These are phyloP conservation scores for Arctocebus calabarensis DNA, from an alignment of 2,797 vertebrate species.

Conservation along the genomic window DNA sequence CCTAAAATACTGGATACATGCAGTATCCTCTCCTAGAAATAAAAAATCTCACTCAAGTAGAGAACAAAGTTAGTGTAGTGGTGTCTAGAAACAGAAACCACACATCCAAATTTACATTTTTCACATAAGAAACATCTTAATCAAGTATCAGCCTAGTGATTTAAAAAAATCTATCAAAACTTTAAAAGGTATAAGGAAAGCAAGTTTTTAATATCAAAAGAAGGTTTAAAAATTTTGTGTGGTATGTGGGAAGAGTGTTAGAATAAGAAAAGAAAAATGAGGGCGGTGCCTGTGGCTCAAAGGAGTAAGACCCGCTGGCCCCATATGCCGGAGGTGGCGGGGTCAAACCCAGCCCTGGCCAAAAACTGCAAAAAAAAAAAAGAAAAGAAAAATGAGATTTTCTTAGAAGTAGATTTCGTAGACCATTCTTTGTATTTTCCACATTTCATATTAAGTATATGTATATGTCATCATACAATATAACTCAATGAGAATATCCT, in stretches of 20 bases:
- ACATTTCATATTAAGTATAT: not conserved
- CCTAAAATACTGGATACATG: not conserved
- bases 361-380: too few species aligned
- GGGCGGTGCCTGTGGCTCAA: too few species aligned
- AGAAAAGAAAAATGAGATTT: not conserved
- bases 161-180: constrained; percentile 11
- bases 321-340: too few species aligned
- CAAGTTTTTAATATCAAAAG: not conserved
- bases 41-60: not conserved
- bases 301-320: too few species aligned
- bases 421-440: not conserved
- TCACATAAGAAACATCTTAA: not conserved
- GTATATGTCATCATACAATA: not conserved
- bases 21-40: not conserved
- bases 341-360: too few species aligned
- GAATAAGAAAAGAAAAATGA: not conserved
- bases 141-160: not conserved
- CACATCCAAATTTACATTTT: not conserved
- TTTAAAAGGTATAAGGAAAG: not conserved
- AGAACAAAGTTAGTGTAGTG: not conserved
- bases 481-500: not conserved
- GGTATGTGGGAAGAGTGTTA: not conserved
- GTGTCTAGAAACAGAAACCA: not conserved
- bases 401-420: not conserved
- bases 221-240: not conserved